Base-by-base conservation (phyloP, 2,888 invertebrate genomes). In the Iphiclides podalirius region DNA sequence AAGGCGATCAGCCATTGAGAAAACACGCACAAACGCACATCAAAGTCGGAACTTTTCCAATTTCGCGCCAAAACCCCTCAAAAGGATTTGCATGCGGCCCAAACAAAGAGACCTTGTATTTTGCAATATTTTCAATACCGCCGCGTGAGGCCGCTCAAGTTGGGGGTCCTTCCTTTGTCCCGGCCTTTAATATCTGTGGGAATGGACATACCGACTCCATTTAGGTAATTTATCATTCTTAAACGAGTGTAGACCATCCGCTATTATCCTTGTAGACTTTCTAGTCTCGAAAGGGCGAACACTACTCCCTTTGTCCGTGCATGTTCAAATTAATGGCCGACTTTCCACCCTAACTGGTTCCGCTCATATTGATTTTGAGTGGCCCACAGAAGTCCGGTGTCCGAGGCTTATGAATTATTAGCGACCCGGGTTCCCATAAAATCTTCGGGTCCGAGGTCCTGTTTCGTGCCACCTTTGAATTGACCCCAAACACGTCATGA, bases 191-290 rank as follows among this genome's bases (percentile, higher is more conserved):
- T 88, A 88, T 88, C 86, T 87, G 88, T 88, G 88, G 88, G 88
- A 88, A 88, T 86, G 79, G 83, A 86, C 87, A 84, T 82, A 78
- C 83, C 84, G 79, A 80, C 73, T 85, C 82, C 84, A 84, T 84
- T 84, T 85, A 67, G 79, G 81, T 80, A 82, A 88, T 88, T 87
- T 87, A 88, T 88, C 88, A 88, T 87, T 86, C 86, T 87, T 87
- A 86, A 88, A 87, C 84, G 77, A 85, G 85, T 77, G 65, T 71
- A 74, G 78, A 80, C 75, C 71, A 73, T 78, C 72, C 64, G 69
- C 76, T 79, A 79, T 82, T 84, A 79, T 80, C 66, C 68, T 64
- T 74, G 64, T 69, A 66, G 72, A 68, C 70, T 70, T 63, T 71
- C 74, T 74, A 71, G 74, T 73, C 70, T 75, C 68, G 54, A 71